Percentiles rank a stretch among this genome's conserved stretches.
phyloP scores from a whole-genome alignment of 2,888 invertebrate species.

The Folsomia manolachei region DNA sequence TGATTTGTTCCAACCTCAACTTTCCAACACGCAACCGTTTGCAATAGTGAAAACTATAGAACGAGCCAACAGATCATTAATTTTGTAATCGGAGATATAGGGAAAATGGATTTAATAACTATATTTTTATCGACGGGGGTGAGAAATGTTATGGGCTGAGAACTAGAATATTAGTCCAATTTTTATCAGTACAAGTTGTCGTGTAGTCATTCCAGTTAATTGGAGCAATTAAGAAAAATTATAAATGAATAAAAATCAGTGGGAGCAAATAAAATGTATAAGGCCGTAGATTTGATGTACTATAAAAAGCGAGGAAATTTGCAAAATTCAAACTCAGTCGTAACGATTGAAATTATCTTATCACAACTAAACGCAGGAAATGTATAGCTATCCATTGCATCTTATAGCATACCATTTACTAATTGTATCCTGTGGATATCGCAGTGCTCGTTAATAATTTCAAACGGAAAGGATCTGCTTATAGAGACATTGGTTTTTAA shows the following conservation, averaged over 20 bases:
- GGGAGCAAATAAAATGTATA: no score
- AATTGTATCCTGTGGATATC: no score
- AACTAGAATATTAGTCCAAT: background rate
- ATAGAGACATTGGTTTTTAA: background rate
- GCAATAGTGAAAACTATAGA: background rate
- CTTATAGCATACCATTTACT: no score
- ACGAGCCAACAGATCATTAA: background rate
- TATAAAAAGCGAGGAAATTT: no score
- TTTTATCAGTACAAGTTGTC: background rate
- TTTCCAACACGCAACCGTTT: background rate
- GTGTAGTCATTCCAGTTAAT: background rate
- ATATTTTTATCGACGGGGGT: background rate
- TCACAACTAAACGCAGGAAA: no score
- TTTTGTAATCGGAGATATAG: background rate
- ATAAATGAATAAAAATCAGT: background rate
- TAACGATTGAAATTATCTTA: no score
- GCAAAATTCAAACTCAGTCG: no score
- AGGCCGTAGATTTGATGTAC: no score
- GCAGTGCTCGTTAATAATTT: background rate
- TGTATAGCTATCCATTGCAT: no score
- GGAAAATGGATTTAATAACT: background rate
- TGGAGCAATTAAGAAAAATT: background rate
- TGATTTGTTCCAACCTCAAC: no score
- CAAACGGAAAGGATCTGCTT: background rate
- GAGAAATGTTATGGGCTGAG: background rate